A percentile compares a stretch with the other conserved stretches of the same genome.
phyloP scores from a whole-genome alignment of 2,888 invertebrate genomes.

The Rambutsinella grinnellia region DNA sequence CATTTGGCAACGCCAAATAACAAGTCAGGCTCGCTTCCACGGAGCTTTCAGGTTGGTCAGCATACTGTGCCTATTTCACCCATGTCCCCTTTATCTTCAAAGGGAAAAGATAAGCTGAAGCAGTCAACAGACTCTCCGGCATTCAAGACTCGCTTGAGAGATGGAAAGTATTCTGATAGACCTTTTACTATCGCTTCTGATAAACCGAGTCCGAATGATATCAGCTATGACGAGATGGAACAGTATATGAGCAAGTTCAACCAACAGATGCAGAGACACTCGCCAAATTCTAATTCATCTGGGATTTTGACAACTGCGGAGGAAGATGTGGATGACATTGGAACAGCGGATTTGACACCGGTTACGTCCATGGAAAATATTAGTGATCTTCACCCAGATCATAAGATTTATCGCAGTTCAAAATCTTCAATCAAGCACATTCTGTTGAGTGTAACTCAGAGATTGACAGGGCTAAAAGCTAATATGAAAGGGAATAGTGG shows the following conservation, averaged over 20 bases:
- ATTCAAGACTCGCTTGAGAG: conserved; percentile 67
- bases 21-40: conserved; percentile 83
- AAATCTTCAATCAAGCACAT: conserved; percentile 68
- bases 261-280: conserved; percentile 64
- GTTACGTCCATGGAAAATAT: conserved; percentile 72
- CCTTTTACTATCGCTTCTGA: conserved; percentile 82
- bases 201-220: conserved; percentile 74
- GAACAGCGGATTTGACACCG: conserved; percentile 69
- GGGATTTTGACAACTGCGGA: conserved; percentile 65
- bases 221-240: conserved; percentile 78
- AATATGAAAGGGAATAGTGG: conserved; percentile 59
- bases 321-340: conserved; percentile 68
- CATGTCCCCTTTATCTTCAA: conserved; percentile 16
- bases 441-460: conserved; percentile 67
- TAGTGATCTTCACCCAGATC: conserved; percentile 80
- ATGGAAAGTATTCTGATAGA: conserved; percentile 73
- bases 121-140: conserved; percentile 17
- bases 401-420: conserved; percentile 80
- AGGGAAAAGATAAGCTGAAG: conserved; percentile 2
- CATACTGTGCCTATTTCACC: conserved; percentile 67
- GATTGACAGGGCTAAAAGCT: conserved; percentile 64
- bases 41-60: conserved; percentile 80
- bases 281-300: conserved; percentile 59
- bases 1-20: conserved; percentile 77
- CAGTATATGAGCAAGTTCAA: conserved; percentile 66